These are phyloP conservation scores for Orthonychiurus folsomi DNA, from an alignment of 2,888 invertebrate genomes.

Conservation along the genomic window DNA sequence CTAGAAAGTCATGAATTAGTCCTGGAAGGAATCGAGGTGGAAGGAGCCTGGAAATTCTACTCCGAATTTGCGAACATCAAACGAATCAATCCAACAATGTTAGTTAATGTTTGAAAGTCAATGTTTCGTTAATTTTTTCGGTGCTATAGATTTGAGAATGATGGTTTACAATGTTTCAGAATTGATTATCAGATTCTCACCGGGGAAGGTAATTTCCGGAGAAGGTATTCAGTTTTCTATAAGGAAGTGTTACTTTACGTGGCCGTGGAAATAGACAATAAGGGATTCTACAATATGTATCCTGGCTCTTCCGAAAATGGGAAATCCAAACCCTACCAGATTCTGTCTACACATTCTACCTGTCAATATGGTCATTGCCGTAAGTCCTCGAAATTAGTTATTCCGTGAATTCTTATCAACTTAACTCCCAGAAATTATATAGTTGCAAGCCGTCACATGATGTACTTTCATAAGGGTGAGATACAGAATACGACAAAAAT, in stretches of 20 bases:
- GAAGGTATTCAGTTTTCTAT: slow-evolving; percentile 9
- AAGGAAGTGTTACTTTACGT: slow-evolving; percentile 3
- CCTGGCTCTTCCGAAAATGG: background rate
- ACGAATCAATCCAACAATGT: slow-evolving; percentile 63
- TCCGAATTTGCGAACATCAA: slow-evolving; percentile 66
- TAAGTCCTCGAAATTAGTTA: no score
- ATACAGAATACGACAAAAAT: slow-evolving; percentile 34
- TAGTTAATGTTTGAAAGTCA: slow-evolving; percentile 44
- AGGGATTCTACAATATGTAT: background rate
- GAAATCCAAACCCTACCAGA: background rate
- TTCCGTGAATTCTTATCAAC: slow-evolving; percentile 2
- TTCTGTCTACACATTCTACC: background rate
- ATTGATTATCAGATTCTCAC: slow-evolving; percentile 51
- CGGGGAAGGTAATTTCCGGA: background rate
- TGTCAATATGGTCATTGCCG: background rate
- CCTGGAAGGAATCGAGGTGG: slow-evolving; percentile 52
- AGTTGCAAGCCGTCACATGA: background rate
- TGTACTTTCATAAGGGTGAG: background rate
- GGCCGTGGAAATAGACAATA: background rate
- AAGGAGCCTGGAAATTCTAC: slow-evolving; percentile 61
- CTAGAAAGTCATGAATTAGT: slow-evolving; percentile 43
- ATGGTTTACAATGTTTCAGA: slow-evolving; percentile 44
- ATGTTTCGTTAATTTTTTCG: slow-evolving; percentile 1
- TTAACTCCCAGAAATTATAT: background rate
- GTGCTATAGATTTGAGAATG: background rate